phyloP scores from a whole-genome alignment of 30 jellyfish, hydroid and myxozoan species.

The Sanderia malayensis region DNA sequence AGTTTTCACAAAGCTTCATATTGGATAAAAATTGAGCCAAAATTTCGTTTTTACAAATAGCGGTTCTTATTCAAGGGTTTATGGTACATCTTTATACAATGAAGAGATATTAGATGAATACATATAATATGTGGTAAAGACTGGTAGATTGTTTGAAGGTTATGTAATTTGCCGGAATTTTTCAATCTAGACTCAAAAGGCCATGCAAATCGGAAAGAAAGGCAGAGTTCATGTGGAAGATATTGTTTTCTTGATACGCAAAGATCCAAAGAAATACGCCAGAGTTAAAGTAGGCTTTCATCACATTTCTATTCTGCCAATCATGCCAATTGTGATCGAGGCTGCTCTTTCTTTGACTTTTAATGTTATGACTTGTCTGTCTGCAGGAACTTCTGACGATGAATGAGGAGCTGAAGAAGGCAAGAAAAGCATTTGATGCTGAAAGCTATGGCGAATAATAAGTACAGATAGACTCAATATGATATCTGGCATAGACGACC shows the following conservation, averaged over 20 bases:
- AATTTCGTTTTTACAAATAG: too few relatives aligned
- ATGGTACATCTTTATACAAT: background rate
- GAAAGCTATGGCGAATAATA: constrained; percentile 98
- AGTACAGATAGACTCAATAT: too few relatives aligned
- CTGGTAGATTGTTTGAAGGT: too few relatives aligned
- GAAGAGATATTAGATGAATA: too few relatives aligned
- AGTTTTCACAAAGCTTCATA: too few relatives aligned
- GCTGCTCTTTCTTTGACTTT: background rate
- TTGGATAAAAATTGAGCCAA: too few relatives aligned
- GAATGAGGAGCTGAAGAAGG: constrained; percentile 96
- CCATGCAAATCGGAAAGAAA: constrained; percentile 95
- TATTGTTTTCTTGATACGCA: constrained; percentile 88
- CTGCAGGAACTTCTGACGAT: constrained; percentile 82
- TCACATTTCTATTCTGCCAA: too few relatives aligned
- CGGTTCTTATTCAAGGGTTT: too few relatives aligned
- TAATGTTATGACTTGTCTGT: background rate
- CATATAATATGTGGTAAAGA: too few relatives aligned
- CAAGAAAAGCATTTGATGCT: constrained; percentile 98
- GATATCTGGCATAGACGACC: too few relatives aligned
- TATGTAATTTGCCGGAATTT: too few relatives aligned
- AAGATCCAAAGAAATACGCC: constrained; percentile 97
- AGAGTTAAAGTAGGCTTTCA: constrained; percentile 75
- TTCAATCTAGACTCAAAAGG: constrained; percentile 69
- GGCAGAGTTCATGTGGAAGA: constrained; percentile 98
- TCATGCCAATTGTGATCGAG: background rate